phyloP scores from a whole-genome alignment of 92 coral and sea anemone genomes.

The Blastomussa wellsi region DNA sequence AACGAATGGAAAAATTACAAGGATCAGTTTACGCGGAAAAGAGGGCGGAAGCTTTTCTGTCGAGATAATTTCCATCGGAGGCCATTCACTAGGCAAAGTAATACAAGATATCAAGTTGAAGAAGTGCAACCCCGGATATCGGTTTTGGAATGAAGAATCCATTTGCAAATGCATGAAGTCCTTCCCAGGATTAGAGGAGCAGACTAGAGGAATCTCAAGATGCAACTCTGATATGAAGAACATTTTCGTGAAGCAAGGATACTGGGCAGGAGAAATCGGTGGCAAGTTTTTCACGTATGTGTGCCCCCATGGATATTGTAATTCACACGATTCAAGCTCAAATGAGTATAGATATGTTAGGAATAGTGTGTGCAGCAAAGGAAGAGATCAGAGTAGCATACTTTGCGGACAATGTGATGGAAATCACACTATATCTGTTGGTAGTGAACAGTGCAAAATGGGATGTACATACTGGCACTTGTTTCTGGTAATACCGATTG shows the following conservation, averaged over 20 bases:
- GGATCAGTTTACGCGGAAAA: constrained; percentile 56
- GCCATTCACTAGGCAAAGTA: constrained; percentile 41
- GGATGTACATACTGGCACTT: constrained; percentile 61
- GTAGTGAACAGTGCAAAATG: constrained; percentile 66
- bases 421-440: constrained; percentile 63
- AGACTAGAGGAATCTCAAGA: constrained; percentile 61
- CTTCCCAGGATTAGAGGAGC: background rate
- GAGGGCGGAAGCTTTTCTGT: constrained; percentile 51
- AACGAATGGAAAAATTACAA: constrained; percentile 44
- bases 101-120: constrained; percentile 52
- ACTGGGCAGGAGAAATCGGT: constrained; percentile 84
- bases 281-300: constrained; percentile 57
- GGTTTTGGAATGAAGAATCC: background rate
- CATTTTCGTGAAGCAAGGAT: constrained; percentile 72
- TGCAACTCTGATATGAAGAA: constrained; percentile 58
- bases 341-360: constrained; percentile 29
- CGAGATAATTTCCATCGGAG: constrained; percentile 61
- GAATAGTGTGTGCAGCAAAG: constrained; percentile 41
- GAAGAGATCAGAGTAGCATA: constrained; percentile 56
- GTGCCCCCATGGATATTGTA: constrained; percentile 82
- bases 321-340: background rate
- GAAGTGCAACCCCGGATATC: constrained; percentile 73
- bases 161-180: constrained; percentile 63
- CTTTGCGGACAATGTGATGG: constrained; percentile 84
- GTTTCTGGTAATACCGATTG: constrained; percentile 61